Base-by-base conservation (phyloP, 2,888 invertebrate genomes). In the Hermodice carunculata region DNA sequence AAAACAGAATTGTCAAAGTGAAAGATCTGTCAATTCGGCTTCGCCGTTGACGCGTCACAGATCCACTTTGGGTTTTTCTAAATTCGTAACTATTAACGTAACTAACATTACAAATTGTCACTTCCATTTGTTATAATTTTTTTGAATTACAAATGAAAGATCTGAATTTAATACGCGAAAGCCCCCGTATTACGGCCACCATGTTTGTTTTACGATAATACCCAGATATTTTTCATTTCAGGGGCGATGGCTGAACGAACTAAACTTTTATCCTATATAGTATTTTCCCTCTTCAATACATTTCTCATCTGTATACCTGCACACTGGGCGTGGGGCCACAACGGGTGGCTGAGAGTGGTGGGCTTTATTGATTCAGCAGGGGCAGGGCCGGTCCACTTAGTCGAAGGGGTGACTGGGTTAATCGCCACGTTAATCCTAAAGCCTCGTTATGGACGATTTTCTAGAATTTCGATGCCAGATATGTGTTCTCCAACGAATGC, bases 351-450 rank as follows among this genome's bases (percentile, higher is more conserved):
- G 95, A 32, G 28, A n/a, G n/a, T 48, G 24, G 79, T 96, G 78
- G 96, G 96, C 0, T 94, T 92, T 1, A 94, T 96, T 0, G 96
- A 96, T 82, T 95, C 96, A 59, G 96, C 96, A 0, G 96, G 96
- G 92, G 94, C 81, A 6, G 81, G 80, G 43, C 78, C 80, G 8
- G 86, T 86, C 1, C 85, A 85, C 69, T 65, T 85, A 51, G 78
- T 83, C 11, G 85, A 84, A 1, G 85, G 81, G 0, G 64, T 76
- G 5, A 79, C 84, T 1, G 83, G 79, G 1, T 69, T 85, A 22
- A 78, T 84, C n/a, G 82, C 83, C n/a, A 75, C 85, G 0, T 17
- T 81, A 5, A 67, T 82, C 43, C 73, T 85, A 3, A 77, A 78
- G 49, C 84, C 85, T 11, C 68, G 85, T 28, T 34, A 69, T 24